These are phyloP conservation scores for Gastrophryne carolinensis DNA, from an alignment of 2,797 vertebrate species.

Conservation along the genomic window DNA sequence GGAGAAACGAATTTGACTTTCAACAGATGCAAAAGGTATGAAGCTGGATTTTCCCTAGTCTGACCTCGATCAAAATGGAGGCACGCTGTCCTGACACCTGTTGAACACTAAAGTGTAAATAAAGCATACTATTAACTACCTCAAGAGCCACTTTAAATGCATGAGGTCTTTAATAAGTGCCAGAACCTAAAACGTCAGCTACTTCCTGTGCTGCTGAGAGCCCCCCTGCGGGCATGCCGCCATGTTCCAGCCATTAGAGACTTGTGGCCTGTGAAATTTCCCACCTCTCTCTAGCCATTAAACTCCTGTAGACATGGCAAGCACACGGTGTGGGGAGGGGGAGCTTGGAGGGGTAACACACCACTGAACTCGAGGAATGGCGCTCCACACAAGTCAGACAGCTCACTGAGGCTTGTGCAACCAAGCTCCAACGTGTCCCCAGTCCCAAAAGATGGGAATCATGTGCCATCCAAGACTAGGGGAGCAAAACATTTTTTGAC, in stretches of 20 bases:
- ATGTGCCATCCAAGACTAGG: too few relatives aligned
- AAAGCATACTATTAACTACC: neutral
- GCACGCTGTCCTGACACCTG: neutral
- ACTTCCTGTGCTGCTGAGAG: neutral
- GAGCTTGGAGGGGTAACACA: neutral
- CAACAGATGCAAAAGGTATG: too few relatives aligned
- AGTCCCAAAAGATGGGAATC: too few relatives aligned
- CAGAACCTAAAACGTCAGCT: neutral
- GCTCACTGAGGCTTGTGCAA: too few relatives aligned
- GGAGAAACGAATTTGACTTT: too few relatives aligned
- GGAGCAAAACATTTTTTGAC: too few relatives aligned
- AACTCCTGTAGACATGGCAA: neutral
- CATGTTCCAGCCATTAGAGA: neutral
- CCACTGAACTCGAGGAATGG: conserved; percentile 30
- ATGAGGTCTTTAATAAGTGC: neutral
- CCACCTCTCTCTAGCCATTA: neutral
- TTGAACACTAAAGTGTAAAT: neutral
- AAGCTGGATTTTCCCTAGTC: too few relatives aligned
- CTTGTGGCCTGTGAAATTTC: neutral
- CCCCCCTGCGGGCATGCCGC: neutral
- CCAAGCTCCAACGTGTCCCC: too few relatives aligned
- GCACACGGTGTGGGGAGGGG: neutral
- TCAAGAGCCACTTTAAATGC: neutral
- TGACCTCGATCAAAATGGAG: neutral
- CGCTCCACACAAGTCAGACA: neutral